Evolutionary conservation across 2,888 invertebrate genomes (phyloP).

Genomic region (Ectobius pallidus): DNA sequence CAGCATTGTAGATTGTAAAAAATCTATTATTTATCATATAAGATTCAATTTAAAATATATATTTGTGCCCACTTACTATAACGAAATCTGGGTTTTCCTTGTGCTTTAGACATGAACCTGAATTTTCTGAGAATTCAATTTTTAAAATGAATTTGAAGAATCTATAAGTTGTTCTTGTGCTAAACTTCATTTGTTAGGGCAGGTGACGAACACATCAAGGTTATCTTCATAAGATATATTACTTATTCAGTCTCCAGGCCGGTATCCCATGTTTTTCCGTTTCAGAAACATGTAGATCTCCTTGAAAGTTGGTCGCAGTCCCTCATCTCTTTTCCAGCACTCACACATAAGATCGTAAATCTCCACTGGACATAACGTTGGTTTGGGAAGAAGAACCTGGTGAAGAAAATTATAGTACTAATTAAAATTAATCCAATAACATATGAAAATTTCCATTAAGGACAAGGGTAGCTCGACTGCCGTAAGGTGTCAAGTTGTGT

Average conservation of each 20-base stretch:
- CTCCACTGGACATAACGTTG: slow-evolving; percentile 74
- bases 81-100: too few relatives aligned
- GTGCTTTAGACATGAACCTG: neutral
- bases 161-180: too few relatives aligned
- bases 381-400: slow-evolving; percentile 70
- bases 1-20: too few relatives aligned
- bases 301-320: slow-evolving; percentile 64
- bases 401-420: slow-evolving; percentile 40
- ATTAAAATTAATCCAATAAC: neutral
- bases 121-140: neutral
- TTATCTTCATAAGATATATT: too few relatives aligned
- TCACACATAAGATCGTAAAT: slow-evolving; percentile 78
- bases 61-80: too few relatives aligned
- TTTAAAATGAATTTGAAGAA: neutral
- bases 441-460: neutral
- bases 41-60: too few relatives aligned
- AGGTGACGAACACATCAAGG: slow-evolving; percentile 6
- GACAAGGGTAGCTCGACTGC: neutral
- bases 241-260: slow-evolving; percentile 51
- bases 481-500: neutral
- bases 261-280: slow-evolving; percentile 62
- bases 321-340: slow-evolving; percentile 68
- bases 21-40: too few relatives aligned
- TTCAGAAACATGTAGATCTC: slow-evolving; percentile 74
- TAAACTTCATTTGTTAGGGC: neutral